Percentiles rank a stretch among this genome's conserved stretches.
Conservation (phyloP, 2,113 vertebrate species). For the Cathartes aura region DNA sequence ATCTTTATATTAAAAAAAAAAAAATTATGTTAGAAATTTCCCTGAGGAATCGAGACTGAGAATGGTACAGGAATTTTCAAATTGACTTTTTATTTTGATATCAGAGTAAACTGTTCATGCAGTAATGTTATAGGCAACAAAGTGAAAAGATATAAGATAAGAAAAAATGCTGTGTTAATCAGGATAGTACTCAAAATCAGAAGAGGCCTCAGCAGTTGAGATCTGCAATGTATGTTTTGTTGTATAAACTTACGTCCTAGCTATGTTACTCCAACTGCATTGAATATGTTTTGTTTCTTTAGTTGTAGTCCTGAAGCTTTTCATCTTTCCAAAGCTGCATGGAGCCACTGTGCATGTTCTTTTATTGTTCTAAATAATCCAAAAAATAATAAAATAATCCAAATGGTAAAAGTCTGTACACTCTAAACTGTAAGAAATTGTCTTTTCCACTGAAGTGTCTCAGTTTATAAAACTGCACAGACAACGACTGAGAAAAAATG, state of each 20-base stretch:
- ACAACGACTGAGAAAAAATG: background rate
- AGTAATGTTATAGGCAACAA: background rate
- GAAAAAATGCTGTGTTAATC: background rate
- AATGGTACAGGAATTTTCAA: background rate
- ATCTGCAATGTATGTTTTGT: background rate
- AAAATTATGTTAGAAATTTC: background rate
- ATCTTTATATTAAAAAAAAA: background rate
- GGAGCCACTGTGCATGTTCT: background rate
- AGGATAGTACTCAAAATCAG: background rate
- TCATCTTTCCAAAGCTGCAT: background rate
- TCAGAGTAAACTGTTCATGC: background rate
- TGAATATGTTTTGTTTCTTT: background rate
- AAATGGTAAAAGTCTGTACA: background rate
- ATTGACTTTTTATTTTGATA: background rate
- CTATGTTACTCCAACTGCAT: background rate
- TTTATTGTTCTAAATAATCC: background rate
- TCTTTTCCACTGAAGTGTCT: background rate
- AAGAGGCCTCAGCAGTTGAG: background rate
- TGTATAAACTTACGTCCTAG: background rate
- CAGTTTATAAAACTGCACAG: background rate
- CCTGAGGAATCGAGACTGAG: background rate
- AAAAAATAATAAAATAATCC: background rate
- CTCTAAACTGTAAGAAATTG: background rate
- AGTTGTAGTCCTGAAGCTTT: background rate
- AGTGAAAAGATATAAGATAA: background rate